Percentiles rank a stretch among this genome's conserved stretches.
phyloP scores from a whole-genome alignment of 2,113 vertebrate genomes.

The Hypanus sabinus region DNA sequence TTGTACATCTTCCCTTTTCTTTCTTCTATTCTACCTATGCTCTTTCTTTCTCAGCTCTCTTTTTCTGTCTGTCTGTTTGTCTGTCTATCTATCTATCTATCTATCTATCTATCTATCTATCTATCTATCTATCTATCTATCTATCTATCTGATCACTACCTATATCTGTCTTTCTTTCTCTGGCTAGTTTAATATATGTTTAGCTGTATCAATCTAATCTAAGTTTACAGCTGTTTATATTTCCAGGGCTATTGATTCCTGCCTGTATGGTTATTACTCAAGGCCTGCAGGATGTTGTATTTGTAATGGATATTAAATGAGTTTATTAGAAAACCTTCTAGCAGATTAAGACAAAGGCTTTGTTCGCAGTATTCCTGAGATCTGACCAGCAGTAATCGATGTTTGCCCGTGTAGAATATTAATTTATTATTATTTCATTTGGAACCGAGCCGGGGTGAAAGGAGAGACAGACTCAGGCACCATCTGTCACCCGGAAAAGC shows the following conservation, averaged over 20 bases:
- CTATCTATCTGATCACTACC: slow-evolving; percentile 27
- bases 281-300: slow-evolving; percentile 36
- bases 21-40: not conserved
- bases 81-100: slow-evolving; percentile 34
- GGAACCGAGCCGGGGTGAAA: slow-evolving; percentile 37
- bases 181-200: slow-evolving; percentile 2
- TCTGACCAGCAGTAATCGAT: slow-evolving; percentile 37
- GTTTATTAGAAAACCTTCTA: slow-evolving; percentile 37
- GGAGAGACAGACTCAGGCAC: slow-evolving; percentile 37
- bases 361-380: slow-evolving; percentile 32
- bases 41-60: no score
- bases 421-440: slow-evolving; percentile 38
- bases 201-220: slow-evolving; percentile 25
- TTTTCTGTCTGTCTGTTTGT: not conserved
- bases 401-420: slow-evolving; percentile 38
- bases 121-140: slow-evolving; percentile 26
- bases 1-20: not conserved
- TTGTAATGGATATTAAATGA: slow-evolving; percentile 35
- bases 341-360: slow-evolving; percentile 37
- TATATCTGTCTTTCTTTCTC: slow-evolving; percentile 25
- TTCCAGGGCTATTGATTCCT: slow-evolving; percentile 31
- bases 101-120: not conserved
- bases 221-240: slow-evolving; percentile 35
- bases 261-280: slow-evolving; percentile 31
- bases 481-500: slow-evolving; percentile 37